phyloP scores from a whole-genome alignment of 2,888 invertebrate genomes.

The Chymomyza procnemis region DNA sequence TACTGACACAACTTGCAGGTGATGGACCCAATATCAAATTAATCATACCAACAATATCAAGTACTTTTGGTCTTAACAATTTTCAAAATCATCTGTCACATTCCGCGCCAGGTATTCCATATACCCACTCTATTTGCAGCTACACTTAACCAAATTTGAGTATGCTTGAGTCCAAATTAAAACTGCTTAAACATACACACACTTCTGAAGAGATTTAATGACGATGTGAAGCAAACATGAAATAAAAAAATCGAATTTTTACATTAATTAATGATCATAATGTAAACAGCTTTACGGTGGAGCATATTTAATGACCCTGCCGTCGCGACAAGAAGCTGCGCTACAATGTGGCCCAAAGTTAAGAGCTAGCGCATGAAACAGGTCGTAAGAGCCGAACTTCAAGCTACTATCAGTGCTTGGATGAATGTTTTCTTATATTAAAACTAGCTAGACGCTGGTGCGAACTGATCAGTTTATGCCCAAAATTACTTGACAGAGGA shows the following conservation, averaged over 20 bases:
- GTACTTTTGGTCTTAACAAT: no score
- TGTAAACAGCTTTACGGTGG: background rate
- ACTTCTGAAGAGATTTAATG: background rate
- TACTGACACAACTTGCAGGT: no score
- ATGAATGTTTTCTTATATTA: background rate
- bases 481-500: constrained; percentile 3
- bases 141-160: background rate
- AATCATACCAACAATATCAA: no score
- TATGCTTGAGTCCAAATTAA: background rate
- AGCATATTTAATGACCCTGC: background rate
- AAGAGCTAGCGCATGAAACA: background rate
- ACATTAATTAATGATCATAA: background rate
- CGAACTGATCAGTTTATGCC: constrained; percentile 46
- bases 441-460: background rate
- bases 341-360: background rate
- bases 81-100: background rate
- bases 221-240: background rate
- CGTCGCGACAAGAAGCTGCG: background rate
- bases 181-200: background rate
- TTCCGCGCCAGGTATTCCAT: background rate
- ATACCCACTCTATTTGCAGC: background rate
- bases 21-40: no score
- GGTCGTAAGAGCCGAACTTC: background rate
- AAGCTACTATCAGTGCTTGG: background rate
- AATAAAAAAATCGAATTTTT: background rate